Base-by-base conservation (phyloP, 2,888 invertebrate species). In the Stomorhina lunata region DNA sequence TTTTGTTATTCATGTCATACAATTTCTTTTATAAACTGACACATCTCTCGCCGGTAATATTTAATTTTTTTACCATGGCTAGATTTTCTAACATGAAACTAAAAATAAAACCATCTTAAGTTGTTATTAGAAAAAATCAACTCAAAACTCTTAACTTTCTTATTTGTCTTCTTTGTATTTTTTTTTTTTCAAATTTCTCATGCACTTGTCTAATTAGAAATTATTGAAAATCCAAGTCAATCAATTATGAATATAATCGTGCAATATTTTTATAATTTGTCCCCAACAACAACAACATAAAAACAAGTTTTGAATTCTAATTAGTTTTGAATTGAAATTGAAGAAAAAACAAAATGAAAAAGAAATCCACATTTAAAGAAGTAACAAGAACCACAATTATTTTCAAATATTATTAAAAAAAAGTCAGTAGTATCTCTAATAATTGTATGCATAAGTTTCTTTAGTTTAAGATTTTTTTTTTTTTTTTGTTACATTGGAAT, bases 221-320 rank as follows among this genome's bases (percentile, higher is more conserved):
- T 68, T 77, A 40, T 77, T 77, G 17, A 68, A 81, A 77, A 68
- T 66, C 61, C 65, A 72, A 72, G 77, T 78, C 61, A 78, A 78
- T 71, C 69, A 78, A 78, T 78, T 71, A 78, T 37, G 57, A 78
- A 57, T 53, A 61, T 53, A 57, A 48, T 48, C 69, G 78, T 69
- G 78, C 32, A 72, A 63, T 77, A 72, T 73, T 73, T 65, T 61
- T 73, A 73, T 68, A 78, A 78, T 73, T 81, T 77, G 63, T 78
- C 68, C 40, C 48, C 73, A 48, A 57, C 55, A 57, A 57, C 48
- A 66, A 72, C 27, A 55, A 50, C 6, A 32, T 32, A 25, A 78
- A 57, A 55, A 81, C 81, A 73, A 78, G 77, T 69, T 73, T 73
- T 55, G 81, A 78, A 81, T 81, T 69, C 73, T 73, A 78, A 81